A percentile compares a stretch with the other conserved stretches of the same genome.
Conservation (phyloP, 2,888 invertebrate species). For the Laspeyria flexula region DNA sequence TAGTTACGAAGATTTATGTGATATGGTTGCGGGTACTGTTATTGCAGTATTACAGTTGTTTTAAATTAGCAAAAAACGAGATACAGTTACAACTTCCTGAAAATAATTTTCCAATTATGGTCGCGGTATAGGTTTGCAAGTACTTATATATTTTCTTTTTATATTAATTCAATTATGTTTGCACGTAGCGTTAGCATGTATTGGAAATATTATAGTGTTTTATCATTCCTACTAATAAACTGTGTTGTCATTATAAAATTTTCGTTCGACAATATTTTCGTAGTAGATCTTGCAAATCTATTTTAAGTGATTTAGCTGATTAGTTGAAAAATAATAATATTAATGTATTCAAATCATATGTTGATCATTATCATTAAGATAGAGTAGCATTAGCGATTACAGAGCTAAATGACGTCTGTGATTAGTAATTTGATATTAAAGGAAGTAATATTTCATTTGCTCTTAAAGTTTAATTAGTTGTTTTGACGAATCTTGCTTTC, state of each 20-base stretch:
- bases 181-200: slow-evolving; percentile 8
- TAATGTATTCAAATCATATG: not conserved
- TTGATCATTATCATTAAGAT: not conserved
- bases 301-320: not conserved
- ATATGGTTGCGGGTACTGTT: no score
- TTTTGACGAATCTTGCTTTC: not conserved
- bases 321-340: not conserved
- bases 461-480: not conserved
- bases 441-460: not conserved
- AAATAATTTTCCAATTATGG: no score
- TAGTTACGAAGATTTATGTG: no score
- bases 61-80: no score
- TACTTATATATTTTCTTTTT: slow-evolving; percentile 26
- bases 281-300: not conserved
- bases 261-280: not conserved
- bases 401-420: not conserved
- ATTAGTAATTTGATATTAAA: not conserved
- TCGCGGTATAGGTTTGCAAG: slow-evolving; percentile 23
- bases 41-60: no score
- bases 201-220: slow-evolving; percentile 26
- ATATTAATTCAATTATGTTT: slow-evolving; percentile 27
- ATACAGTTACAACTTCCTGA: no score
- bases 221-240: slow-evolving; percentile 1
- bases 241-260: slow-evolving; percentile 1
- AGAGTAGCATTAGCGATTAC: not conserved